phyloP scores from a whole-genome alignment of 2,797 vertebrate species.

The Helarctos malayanus region DNA sequence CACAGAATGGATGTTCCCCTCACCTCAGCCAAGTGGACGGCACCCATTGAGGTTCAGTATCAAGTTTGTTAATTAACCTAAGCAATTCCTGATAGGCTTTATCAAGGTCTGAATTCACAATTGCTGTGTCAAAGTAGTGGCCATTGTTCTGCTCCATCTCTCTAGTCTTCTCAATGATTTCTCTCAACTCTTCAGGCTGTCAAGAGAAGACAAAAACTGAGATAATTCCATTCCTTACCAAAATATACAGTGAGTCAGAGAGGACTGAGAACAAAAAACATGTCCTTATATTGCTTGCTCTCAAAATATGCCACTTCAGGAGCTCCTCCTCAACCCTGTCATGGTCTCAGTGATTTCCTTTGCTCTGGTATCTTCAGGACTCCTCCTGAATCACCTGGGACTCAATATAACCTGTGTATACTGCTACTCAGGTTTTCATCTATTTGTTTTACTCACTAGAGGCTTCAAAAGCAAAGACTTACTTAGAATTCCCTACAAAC shows the following conservation, averaged over 20 bases:
- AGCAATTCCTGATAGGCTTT: slow-evolving; percentile 96
- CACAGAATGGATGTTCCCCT: slow-evolving; percentile 76
- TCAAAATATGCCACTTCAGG: background rate
- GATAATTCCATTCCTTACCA: background rate
- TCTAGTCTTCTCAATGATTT: slow-evolving; percentile 98
- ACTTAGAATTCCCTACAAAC: slow-evolving; percentile 28
- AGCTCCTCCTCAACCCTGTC: background rate
- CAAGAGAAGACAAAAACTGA: slow-evolving; percentile 76
- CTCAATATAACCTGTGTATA: background rate
- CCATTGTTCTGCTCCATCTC: slow-evolving; percentile 99
- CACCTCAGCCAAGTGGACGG: slow-evolving; percentile 97
- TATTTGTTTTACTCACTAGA: slow-evolving; percentile 17
- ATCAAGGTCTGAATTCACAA: slow-evolving; percentile 97
- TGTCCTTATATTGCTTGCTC: background rate
- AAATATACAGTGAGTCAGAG: background rate
- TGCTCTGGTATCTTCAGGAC: background rate
- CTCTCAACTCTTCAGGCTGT: slow-evolving; percentile 96
- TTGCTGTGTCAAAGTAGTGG: slow-evolving; percentile 97
- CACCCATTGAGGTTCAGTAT: slow-evolving; percentile 99
- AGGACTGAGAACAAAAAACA: background rate
- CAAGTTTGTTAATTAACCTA: slow-evolving; percentile 98
- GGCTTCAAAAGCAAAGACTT: background rate
- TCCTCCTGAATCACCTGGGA: background rate
- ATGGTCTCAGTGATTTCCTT: background rate
- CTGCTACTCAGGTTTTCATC: slow-evolving; percentile 25